Percentiles rank a stretch among this genome's conserved stretches.
Evolutionary conservation across 2,888 invertebrate species (phyloP).

Genomic region (Merodon equestris): DNA sequence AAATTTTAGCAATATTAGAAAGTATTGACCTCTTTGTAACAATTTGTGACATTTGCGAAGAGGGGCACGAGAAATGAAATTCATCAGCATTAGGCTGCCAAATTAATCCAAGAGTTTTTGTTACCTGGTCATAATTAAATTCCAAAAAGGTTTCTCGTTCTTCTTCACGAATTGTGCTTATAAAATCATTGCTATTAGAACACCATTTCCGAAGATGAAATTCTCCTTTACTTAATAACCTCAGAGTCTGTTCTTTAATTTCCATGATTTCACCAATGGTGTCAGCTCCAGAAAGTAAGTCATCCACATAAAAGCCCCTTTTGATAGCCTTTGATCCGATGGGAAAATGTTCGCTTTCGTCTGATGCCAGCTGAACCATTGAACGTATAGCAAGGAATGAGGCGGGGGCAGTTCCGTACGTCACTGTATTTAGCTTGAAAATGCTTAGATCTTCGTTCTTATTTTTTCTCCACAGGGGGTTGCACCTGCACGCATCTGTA

Average conservation of each 20-base stretch:
- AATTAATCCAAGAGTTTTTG: no score
- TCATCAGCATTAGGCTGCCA: no score
- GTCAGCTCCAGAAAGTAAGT: conserved; percentile 17
- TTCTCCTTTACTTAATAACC: conserved; percentile 13
- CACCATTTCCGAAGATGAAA: conserved; percentile 43
- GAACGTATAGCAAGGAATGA: conserved; percentile 32
- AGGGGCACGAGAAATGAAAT: no score
- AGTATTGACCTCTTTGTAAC: no score
- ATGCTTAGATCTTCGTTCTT: conserved; percentile 22
- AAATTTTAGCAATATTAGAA: no score
- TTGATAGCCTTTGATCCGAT: no score
- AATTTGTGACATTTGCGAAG: no score
- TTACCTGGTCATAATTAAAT: conserved; percentile 19
- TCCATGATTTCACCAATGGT: conserved; percentile 2
- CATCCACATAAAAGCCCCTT: no score
- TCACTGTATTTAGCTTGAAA: no score
- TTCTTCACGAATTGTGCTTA: conserved; percentile 18
- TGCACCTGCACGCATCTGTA: conserved; percentile 37
- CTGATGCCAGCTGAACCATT: no score
- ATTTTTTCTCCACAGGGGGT: conserved; percentile 23
- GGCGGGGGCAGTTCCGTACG: conserved; percentile 34
- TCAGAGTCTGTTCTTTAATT: conserved; percentile 1
- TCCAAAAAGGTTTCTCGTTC: conserved; percentile 12
- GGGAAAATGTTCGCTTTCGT: conserved; percentile 19
- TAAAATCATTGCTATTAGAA: conserved; percentile 8